Conservation (phyloP, 2,888 invertebrate species). For the Drosophila suboccidentalis region DNA sequence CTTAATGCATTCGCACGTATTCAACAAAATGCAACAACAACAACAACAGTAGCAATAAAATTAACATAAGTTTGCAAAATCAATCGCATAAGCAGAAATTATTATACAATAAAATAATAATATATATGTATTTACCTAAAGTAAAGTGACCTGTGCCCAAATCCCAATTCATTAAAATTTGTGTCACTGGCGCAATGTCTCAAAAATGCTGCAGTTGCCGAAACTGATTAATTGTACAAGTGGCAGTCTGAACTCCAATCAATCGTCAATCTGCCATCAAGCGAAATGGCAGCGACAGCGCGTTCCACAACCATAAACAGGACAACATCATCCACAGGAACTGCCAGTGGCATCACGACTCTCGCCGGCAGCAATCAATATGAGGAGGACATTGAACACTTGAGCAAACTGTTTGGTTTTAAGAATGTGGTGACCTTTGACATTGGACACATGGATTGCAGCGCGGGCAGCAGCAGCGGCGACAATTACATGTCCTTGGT, state of each 20-base stretch:
- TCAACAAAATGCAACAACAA: conserved; percentile 16
- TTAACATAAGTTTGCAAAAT: conserved; percentile 39
- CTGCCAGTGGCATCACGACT: conserved; percentile 38
- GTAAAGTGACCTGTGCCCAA: conserved; percentile 47
- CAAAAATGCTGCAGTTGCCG: conserved; percentile 67
- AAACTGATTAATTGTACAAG: conserved; percentile 44
- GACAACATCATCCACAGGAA: conserved; percentile 32
- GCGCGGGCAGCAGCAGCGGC: conserved; percentile 83
- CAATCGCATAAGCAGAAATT: conserved; percentile 51
- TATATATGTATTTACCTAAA: conserved; percentile 11
- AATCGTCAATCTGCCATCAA: conserved; percentile 17
- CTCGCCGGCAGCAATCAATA: conserved; percentile 48
- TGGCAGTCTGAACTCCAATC: conserved; percentile 4
- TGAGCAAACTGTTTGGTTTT: conserved; percentile 66
- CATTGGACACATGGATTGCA: conserved; percentile 72
- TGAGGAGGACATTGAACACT: conserved; percentile 79
- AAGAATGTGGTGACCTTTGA: conserved; percentile 72
- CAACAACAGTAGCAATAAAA: conserved; percentile 26
- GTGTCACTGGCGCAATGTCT: conserved; percentile 59
- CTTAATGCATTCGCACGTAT: conserved; percentile 33
- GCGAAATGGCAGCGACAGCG: conserved; percentile 34
- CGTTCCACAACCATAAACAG: conserved; percentile 15
- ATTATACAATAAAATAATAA: conserved; percentile 56
- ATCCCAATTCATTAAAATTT: conserved; percentile 30
- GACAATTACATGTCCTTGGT: conserved; percentile 85